These are phyloP conservation scores for Pardalotus punctatus DNA, from an alignment of 2,113 vertebrate species.

Conservation along the genomic window DNA sequence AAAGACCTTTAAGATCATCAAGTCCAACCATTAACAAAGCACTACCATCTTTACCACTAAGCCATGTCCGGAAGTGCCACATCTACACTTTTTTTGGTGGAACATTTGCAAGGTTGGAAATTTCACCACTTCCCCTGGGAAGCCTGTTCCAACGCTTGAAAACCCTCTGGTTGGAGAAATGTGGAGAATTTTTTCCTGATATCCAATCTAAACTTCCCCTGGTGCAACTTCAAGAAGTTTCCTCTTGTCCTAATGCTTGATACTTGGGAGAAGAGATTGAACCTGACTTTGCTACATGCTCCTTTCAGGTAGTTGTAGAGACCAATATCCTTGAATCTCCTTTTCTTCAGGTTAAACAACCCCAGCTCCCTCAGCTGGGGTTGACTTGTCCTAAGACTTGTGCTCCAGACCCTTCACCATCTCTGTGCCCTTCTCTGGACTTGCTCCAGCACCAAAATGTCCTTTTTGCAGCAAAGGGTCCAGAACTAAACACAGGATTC, in stretches of 20 bases:
- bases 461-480: background rate
- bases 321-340: fast-evolving
- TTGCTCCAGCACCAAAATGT: background rate
- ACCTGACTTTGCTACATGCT: background rate
- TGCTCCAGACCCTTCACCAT: background rate
- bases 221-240: background rate
- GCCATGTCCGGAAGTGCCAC: background rate
- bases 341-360: background rate
- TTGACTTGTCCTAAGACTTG: too few relatives aligned
- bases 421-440: background rate
- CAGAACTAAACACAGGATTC: background rate
- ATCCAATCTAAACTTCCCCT: background rate
- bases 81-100: background rate
- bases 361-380: background rate
- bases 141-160: background rate
- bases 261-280: background rate
- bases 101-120: background rate
- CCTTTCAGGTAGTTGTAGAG: background rate
- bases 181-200: background rate
- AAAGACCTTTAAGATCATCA: background rate
- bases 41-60: background rate
- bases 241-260: background rate
- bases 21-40: background rate
- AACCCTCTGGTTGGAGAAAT: background rate
- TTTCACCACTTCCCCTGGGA: background rate